phyloP scores from a whole-genome alignment of 2,797 vertebrate genomes.

The Pseudochaenichthys georgianus region DNA sequence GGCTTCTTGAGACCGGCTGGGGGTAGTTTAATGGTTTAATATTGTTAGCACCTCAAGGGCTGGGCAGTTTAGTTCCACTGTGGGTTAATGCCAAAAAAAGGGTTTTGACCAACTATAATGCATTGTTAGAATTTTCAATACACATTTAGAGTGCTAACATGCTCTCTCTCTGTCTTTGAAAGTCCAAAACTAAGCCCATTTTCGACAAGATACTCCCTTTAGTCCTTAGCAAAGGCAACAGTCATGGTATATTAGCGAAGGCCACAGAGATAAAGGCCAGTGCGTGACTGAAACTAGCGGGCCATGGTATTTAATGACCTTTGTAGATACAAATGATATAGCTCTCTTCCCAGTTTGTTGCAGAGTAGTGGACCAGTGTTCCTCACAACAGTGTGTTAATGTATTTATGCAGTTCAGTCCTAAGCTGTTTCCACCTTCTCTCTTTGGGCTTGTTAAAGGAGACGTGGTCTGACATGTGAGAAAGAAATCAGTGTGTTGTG shows the following conservation, averaged over 20 bases:
- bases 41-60: slow-evolving; percentile 20
- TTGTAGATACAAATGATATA: slow-evolving; percentile 35
- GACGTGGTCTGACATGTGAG: slow-evolving; percentile 49
- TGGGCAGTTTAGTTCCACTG: slow-evolving; percentile 38
- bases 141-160: background rate
- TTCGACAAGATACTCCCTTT: slow-evolving; percentile 42
- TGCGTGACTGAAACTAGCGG: slow-evolving; percentile 47
- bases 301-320: slow-evolving; percentile 61
- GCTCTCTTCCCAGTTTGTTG: slow-evolving; percentile 24
- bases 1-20: slow-evolving; percentile 23
- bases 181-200: slow-evolving; percentile 20
- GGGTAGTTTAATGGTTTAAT: slow-evolving; percentile 37
- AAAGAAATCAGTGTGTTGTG: slow-evolving; percentile 28
- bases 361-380: background rate
- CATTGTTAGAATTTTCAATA: background rate
- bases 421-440: background rate
- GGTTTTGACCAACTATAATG: background rate
- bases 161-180: background rate
- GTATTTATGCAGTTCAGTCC: background rate
- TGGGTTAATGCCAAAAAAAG: slow-evolving; percentile 3
- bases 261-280: slow-evolving; percentile 64
- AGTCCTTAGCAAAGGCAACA: slow-evolving; percentile 56
- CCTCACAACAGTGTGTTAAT: background rate
- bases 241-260: slow-evolving; percentile 58
- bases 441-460: slow-evolving; percentile 29